Evolutionary conservation across 2,888 invertebrate genomes (phyloP), one percentile per base, ranked within the genome.

Genomic region (Xylota segnis): DNA sequence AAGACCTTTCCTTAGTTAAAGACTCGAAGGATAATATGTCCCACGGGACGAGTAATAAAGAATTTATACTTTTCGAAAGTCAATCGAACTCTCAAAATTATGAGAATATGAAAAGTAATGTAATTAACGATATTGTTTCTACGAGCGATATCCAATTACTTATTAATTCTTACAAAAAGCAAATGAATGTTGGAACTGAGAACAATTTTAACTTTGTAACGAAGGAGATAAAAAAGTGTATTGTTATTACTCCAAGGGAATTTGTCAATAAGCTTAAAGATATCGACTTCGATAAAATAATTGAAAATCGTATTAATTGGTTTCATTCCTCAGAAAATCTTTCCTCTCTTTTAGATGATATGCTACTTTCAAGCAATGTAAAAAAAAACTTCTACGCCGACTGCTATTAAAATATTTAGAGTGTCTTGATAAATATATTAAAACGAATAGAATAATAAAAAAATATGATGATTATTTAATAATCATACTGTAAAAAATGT

Each of bases 261-360:
- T 97, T 96, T 90, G 91, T 96, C 0, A 92, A 91, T 16, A 94
- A 93, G 56, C 89, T 96, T 0, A 93, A 93, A 72, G 92, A 92
- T 54, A 93, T 93, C 43, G 94, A 96, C 90, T 94, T 95, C 54
- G 94, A 95, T 88, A 91, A 92, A 43, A 91, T 95, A 10, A 92
- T 96, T 0, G 93, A 94, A 14, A 93, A 95, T 74, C 95, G 94
- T 88, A 93, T 92, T 61, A 93, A 94, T 65, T 96, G 96, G 96
- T 93, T 95, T 43, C 93, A 94, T 59, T 94, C 94, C 29, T 94
- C 95, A n/a, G 95, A 94, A 88, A 94, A 94, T 88, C 93, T 96
- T 14, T 94, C 94, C 2, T 96, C 96, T 0, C 92, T 96, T 4
- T 91, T 97, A 1, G 96, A 96, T 89, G 96, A 97, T 90, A 95